A percentile compares a stretch with the other conserved stretches of the same genome.
Conservation (phyloP, 1,140 invertebrate species). For the Drosophila cardini region DNA sequence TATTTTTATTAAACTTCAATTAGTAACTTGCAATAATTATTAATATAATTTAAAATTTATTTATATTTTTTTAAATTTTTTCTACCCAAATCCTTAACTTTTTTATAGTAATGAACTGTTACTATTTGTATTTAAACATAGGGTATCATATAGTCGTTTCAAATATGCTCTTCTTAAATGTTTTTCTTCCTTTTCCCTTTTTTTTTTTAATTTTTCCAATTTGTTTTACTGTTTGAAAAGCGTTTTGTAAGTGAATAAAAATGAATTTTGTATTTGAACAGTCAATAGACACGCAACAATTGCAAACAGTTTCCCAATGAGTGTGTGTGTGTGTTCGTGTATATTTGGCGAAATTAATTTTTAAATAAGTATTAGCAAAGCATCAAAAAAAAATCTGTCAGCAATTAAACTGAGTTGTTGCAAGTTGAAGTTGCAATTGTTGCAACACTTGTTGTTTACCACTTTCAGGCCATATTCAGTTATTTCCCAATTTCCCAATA, state of each 20-base stretch:
- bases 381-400: constrained; percentile 1
- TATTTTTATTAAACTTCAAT: too few species aligned
- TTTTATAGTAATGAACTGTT: too few species aligned
- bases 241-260: constrained; percentile 1
- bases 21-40: too few species aligned
- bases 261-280: constrained; percentile 1
- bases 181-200: not conserved
- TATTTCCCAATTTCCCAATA: constrained; percentile 14
- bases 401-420: not conserved
- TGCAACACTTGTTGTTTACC: constrained; percentile 1
- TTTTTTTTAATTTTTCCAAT: not conserved
- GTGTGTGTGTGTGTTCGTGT: constrained; percentile 6
- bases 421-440: constrained; percentile 4
- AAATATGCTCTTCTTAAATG: not conserved
- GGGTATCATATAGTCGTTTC: not conserved
- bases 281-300: constrained; percentile 10
- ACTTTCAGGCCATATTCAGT: not conserved
- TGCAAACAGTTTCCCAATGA: constrained; percentile 4
- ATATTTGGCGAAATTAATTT: constrained; percentile 40
- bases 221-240: constrained; percentile 9
- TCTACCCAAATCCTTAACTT: too few species aligned
- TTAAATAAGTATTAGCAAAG: constrained; percentile 12
- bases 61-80: too few species aligned
- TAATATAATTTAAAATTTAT: too few species aligned
- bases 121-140: not conserved